These are phyloP conservation scores for Xiphophorus hellerii DNA, from an alignment of 2,113 vertebrate species.

Conservation along the genomic window DNA sequence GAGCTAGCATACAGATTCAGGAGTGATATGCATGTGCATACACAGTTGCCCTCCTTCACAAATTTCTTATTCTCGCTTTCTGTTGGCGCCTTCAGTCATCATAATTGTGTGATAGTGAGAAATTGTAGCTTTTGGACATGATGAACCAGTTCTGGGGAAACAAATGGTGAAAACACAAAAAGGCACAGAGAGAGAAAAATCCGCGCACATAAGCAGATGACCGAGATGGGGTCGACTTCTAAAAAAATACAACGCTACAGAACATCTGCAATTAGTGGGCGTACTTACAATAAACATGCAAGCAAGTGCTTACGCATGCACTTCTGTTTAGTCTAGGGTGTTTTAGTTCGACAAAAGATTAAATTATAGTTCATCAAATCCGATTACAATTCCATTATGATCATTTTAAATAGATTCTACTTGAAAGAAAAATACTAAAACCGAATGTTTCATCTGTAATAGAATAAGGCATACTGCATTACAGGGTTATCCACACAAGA, in stretches of 20 bases:
- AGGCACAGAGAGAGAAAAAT: constrained; percentile 13
- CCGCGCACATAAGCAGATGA: constrained; percentile 2
- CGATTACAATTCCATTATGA: too few relatives aligned
- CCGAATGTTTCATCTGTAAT: not conserved
- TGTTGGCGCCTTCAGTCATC: constrained; percentile 41
- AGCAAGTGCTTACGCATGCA: too few relatives aligned
- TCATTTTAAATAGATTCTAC: not conserved
- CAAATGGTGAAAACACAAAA: not conserved
- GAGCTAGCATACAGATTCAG: constrained; percentile 27
- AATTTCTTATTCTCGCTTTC: constrained; percentile 26
- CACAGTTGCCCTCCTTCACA: constrained; percentile 39
- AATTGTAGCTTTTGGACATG: constrained; percentile 32
- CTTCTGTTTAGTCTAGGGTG: too few relatives aligned
- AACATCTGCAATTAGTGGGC: not conserved
- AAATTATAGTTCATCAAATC: not conserved
- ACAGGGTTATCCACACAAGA: too few relatives aligned
- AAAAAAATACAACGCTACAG: not conserved
- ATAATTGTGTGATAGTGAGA: constrained; percentile 45
- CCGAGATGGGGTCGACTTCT: constrained; percentile 14
- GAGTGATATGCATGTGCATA: constrained; percentile 9
- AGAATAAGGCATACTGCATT: too few relatives aligned
- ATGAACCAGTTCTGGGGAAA: constrained; percentile 36
- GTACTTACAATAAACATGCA: not conserved
- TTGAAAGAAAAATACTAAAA: too few relatives aligned
- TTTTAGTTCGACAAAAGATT: not conserved